Conservation (phyloP, 2,888 invertebrate genomes). For the Gerris lacustris region DNA sequence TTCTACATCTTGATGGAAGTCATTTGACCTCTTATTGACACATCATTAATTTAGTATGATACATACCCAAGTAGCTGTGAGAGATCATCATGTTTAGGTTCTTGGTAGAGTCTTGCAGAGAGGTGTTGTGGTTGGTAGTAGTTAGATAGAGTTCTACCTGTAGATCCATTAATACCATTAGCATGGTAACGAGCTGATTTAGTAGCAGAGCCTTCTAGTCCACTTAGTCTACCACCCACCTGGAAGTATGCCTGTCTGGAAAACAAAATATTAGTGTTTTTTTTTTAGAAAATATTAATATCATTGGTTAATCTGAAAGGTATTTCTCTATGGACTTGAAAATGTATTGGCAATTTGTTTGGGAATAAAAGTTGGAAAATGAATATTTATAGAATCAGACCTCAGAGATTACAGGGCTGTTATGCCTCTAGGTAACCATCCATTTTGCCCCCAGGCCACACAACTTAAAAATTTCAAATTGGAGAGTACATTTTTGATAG, state of each 20-base stretch:
- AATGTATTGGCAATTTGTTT: not conserved
- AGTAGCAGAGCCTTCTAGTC: constrained; percentile 4
- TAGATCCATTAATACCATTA: not conserved
- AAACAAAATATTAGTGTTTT: constrained; percentile 10
- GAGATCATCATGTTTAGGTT: constrained; percentile 20
- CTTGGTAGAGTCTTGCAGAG: constrained; percentile 16
- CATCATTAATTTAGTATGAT: too few relatives aligned
- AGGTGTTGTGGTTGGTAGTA: constrained; percentile 20
- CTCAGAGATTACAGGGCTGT: too few relatives aligned
- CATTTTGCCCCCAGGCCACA: too few relatives aligned
- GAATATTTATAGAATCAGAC: too few relatives aligned
- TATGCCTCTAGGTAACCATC: too few relatives aligned
- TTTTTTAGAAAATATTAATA: not conserved
- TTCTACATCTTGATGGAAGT: too few relatives aligned
- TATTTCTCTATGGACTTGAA: not conserved
- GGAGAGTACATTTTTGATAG: too few relatives aligned
- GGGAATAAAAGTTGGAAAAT: too few relatives aligned
- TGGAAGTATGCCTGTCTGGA: constrained; percentile 32
- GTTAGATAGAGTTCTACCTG: constrained; percentile 13
- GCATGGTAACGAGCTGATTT: not conserved
- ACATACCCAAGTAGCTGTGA: constrained; percentile 27
- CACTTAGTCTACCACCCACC: constrained; percentile 30
- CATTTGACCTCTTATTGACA: too few relatives aligned
- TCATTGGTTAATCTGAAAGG: not conserved
- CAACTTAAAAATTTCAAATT: too few relatives aligned